Evolutionary conservation across 2,888 invertebrate species (phyloP).

Genomic region (Pachymerium ferrugineum): DNA sequence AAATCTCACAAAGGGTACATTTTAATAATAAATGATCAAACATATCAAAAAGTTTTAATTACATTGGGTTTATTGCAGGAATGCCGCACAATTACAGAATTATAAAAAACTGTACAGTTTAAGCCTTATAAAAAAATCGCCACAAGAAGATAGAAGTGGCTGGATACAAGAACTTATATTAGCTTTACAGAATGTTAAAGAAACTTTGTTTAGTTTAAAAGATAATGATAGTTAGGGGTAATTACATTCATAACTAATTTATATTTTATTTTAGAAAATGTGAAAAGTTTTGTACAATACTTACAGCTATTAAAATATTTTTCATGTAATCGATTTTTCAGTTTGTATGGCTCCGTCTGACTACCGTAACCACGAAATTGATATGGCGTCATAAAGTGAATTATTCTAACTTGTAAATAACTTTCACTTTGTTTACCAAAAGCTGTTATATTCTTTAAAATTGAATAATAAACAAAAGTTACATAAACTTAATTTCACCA

Average conservation of each 20-base stretch:
- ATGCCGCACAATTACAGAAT: background rate
- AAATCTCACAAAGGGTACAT: background rate
- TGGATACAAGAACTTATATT: background rate
- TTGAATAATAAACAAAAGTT: no score
- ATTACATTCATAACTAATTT: no score
- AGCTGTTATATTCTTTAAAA: no score
- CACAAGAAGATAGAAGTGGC: background rate
- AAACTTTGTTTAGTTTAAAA: background rate
- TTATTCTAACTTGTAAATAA: no score
- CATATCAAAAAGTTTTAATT: background rate
- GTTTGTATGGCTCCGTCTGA: no score
- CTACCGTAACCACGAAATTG: no score
- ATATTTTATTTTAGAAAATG: background rate
- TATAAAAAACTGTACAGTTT: background rate
- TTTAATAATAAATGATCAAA: background rate
- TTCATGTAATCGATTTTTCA: no score
- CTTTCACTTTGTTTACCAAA: no score
- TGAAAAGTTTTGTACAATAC: no score
- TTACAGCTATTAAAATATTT: no score
- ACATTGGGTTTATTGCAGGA: background rate
- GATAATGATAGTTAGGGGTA: background rate
- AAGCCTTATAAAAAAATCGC: background rate
- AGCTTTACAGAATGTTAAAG: background rate
- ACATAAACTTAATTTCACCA: no score
- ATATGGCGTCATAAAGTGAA: no score